Percentiles rank a stretch among this genome's conserved stretches.
Evolutionary conservation across 2,797 vertebrate genomes (phyloP).

Genomic region (Otus scops): DNA sequence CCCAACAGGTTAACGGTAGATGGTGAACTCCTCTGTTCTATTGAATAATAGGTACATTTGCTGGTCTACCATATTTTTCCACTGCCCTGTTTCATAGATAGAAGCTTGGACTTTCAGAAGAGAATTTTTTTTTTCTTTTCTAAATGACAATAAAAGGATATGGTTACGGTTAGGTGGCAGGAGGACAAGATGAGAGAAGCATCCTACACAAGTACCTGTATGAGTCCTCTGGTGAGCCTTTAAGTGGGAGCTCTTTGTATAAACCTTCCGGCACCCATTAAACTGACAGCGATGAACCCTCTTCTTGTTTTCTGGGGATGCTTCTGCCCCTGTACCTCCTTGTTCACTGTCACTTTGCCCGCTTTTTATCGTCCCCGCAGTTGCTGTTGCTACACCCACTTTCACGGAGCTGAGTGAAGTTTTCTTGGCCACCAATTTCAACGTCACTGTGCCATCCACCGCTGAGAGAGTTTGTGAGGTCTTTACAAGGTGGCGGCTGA

Average conservation of each 20-base stretch:
- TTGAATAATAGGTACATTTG: not conserved
- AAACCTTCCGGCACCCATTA: conserved; percentile 98
- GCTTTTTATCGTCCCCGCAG: conserved; percentile 78
- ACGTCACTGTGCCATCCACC: conserved; percentile 90
- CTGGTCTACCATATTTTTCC: not conserved
- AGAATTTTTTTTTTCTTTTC: not conserved
- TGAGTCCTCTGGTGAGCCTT: conserved; percentile 99
- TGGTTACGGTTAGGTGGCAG: not conserved
- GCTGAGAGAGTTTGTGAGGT: conserved; percentile 89
- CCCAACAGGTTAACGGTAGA: not conserved
- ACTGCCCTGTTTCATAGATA: not conserved
- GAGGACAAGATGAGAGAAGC: conserved; percentile 39
- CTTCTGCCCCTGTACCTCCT: conserved; percentile 80
- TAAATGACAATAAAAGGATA: conserved; percentile 32
- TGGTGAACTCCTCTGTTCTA: not conserved
- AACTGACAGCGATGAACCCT: conserved; percentile 98
- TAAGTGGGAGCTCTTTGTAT: conserved; percentile 99
- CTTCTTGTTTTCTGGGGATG: conserved; percentile 95
- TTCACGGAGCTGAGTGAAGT: conserved; percentile 85
- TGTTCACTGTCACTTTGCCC: conserved; percentile 90
- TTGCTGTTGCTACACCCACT: conserved; percentile 80
- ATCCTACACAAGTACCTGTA: conserved; percentile 86
- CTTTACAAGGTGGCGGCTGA: conserved; percentile 93
- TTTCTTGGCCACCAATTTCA: conserved; percentile 95
- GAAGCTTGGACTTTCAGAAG: not conserved